These are phyloP conservation scores for Orientallactaga bullata DNA, from an alignment of 2,113 vertebrate species.

Conservation along the genomic window DNA sequence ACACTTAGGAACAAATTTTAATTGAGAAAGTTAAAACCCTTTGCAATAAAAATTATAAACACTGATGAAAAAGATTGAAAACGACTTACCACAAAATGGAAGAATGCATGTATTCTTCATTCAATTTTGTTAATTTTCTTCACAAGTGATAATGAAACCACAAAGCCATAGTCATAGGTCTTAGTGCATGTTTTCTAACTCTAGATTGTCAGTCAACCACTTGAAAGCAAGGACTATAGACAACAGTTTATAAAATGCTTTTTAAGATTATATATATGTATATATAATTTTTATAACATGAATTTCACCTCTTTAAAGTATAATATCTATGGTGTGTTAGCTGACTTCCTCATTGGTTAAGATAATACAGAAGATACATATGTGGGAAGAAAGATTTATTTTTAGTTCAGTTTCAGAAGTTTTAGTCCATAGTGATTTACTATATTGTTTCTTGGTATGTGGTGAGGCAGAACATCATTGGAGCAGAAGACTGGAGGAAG, in stretches of 20 bases:
- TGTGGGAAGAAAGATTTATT: not conserved
- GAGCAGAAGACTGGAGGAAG: not conserved
- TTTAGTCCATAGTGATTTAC: not conserved
- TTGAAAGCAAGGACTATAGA: not conserved
- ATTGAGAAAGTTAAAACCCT: not conserved
- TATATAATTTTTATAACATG: not conserved
- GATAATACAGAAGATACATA: not conserved
- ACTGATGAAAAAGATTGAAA: not conserved
- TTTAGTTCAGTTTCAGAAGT: not conserved
- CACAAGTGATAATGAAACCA: not conserved
- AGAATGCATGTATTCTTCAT: not conserved
- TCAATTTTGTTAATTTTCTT: not conserved
- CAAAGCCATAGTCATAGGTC: not conserved
- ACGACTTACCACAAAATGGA: not conserved
- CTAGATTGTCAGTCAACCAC: not conserved
- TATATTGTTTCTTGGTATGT: not conserved
- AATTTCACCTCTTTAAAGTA: slow-evolving; percentile 14
- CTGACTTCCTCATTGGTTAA: not conserved
- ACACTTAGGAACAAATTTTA: not conserved
- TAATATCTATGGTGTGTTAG: not conserved
- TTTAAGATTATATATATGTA: too few relatives aligned
- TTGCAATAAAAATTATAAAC: not conserved
- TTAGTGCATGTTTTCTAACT: not conserved
- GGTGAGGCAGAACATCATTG: not conserved
- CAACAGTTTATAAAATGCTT: too few relatives aligned